Conservation (phyloP, 2,113 vertebrate genomes). For the western clawed frog (Xenopus tropicalis) region UCB_Xtro_10.0 CM004443.2:44938001-44938500, state of each 20-base stretch:
- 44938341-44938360: conserved; percentile 29
- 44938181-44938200: conserved; percentile 43
- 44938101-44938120: conserved; percentile 28
- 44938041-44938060: conserved; percentile 10
- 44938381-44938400: conserved; percentile 23
- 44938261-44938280: conserved; percentile 41
- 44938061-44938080: conserved; percentile 24
- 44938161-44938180: conserved; percentile 43
- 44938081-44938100: conserved; percentile 28
- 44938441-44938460: conserved; percentile 28
- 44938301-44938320: conserved; percentile 39
- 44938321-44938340: conserved; percentile 42
- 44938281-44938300: conserved; percentile 39
- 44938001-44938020: neutral
- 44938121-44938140: conserved; percentile 29
- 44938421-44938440: conserved; percentile 37
- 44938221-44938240: conserved; percentile 35
- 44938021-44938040: conserved; percentile 34
- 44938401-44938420: conserved; percentile 32
- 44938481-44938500: too few relatives aligned
- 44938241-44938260: conserved; percentile 43
- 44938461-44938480: neutral
- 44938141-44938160: conserved; percentile 45
- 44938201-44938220: conserved; percentile 36
- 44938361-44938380: conserved; percentile 38